These are phyloP conservation scores for Habroteleia sp. DNA, from an alignment of 2,888 invertebrate species.

Conservation along the genomic window DNA sequence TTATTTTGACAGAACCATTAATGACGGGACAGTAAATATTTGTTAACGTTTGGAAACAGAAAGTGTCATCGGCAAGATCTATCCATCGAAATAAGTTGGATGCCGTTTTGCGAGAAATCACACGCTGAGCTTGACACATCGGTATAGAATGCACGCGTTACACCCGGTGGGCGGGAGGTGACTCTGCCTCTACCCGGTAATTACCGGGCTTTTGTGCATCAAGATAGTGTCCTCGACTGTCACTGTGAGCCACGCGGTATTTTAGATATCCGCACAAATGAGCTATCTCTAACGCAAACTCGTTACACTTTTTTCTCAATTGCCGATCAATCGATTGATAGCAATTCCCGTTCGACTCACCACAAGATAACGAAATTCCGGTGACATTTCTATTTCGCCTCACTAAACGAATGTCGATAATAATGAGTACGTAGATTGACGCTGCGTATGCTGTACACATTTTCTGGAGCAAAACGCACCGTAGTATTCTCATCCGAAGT, in stretches of 20 bases:
- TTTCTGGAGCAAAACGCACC: slow-evolving; percentile 10
- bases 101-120: slow-evolving; percentile 54
- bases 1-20: too few species aligned
- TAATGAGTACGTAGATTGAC: slow-evolving; percentile 41
- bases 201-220: slow-evolving; percentile 55
- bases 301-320: slow-evolving; percentile 26
- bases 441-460: slow-evolving; percentile 26
- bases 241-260: slow-evolving; percentile 44
- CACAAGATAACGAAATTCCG: slow-evolving; percentile 36
- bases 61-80: slow-evolving; percentile 27
- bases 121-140: slow-evolving; percentile 49
- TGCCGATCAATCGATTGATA: slow-evolving; percentile 7
- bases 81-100: slow-evolving; percentile 38
- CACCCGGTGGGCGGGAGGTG: slow-evolving; percentile 3
- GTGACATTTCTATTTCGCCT: slow-evolving; percentile 52
- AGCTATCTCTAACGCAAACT: slow-evolving; percentile 28
- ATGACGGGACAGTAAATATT: too few species aligned
- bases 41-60: slow-evolving; percentile 17
- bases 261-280: slow-evolving; percentile 40
- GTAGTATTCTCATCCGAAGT: not conserved
- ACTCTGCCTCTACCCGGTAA: slow-evolving; percentile 23
- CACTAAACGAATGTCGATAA: slow-evolving; percentile 53
- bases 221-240: slow-evolving; percentile 55
- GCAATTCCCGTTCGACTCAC: not conserved
- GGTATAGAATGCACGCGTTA: slow-evolving; percentile 42